phyloP scores from a whole-genome alignment of 1,140 invertebrate species.

The Mamestra configurata region DNA sequence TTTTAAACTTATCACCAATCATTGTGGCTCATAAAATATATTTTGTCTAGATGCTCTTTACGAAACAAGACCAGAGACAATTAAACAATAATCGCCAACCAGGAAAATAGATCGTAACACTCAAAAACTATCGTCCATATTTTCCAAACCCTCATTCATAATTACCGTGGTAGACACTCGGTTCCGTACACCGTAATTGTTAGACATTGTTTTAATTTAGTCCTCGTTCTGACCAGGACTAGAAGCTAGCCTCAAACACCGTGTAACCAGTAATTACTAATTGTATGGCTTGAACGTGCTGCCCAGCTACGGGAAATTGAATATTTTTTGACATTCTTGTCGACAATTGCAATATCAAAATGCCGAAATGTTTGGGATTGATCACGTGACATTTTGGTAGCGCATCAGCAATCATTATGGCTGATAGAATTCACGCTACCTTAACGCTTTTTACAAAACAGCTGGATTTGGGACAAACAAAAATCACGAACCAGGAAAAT shows the following conservation, averaged over 20 bases:
- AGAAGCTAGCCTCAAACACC: conserved; percentile 10
- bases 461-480: neutral
- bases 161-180: conserved; percentile 12
- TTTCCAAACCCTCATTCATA: conserved; percentile 3
- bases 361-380: too few species aligned
- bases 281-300: conserved; percentile 35
- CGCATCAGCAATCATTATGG: too few species aligned
- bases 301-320: conserved; percentile 45
- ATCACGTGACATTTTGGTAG: too few species aligned
- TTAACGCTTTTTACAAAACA: neutral
- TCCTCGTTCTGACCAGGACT: conserved; percentile 3
- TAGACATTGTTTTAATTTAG: conserved; percentile 44
- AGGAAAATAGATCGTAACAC: neutral
- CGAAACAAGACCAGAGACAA: neutral
- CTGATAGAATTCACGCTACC: too few species aligned
- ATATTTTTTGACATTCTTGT: too few species aligned
- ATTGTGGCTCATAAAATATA: too few species aligned
- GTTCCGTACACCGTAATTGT: conserved; percentile 39
- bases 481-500: neutral
- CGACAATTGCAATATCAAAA: too few species aligned
- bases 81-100: neutral
- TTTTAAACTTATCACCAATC: too few species aligned
- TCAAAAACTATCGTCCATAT: conserved; percentile 9
- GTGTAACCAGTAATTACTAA: conserved; percentile 50
- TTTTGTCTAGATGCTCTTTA: neutral